Evolutionary conservation across 2,113 vertebrate species (phyloP).

Genomic region (Pantherophis guttatus): DNA sequence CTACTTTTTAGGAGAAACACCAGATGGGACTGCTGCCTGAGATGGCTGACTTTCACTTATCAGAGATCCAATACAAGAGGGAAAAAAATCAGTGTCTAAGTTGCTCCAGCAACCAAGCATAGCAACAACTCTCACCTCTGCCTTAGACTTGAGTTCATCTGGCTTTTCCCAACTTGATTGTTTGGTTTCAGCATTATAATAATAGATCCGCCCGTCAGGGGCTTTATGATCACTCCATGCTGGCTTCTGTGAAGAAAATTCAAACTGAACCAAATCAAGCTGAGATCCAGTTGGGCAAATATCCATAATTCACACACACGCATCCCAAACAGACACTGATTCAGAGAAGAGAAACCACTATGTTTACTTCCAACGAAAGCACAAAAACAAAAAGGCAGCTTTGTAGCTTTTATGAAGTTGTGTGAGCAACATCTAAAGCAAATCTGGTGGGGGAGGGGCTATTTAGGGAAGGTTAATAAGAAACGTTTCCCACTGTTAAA

Average conservation of each 20-base stretch:
- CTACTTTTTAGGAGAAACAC: not conserved
- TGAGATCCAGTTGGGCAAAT: not conserved
- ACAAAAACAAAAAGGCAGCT: not conserved
- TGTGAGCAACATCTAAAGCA: not conserved
- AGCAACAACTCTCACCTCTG: constrained; percentile 56
- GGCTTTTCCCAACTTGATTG: constrained; percentile 75
- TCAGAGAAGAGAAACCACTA: not conserved
- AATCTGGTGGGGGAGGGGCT: not conserved
- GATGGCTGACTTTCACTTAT: not conserved
- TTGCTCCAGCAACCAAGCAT: not conserved
- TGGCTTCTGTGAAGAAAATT: constrained; percentile 52
- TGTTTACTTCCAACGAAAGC: not conserved
- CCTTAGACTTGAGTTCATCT: constrained; percentile 70
- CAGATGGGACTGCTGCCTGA: too few species aligned
- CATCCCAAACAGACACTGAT: not conserved
- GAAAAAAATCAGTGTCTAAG: not conserved
- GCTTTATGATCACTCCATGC: constrained; percentile 72
- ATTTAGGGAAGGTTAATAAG: not conserved
- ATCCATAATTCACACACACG: not conserved
- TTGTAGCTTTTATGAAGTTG: not conserved
- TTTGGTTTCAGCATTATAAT: constrained; percentile 71
- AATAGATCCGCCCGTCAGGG: constrained; percentile 70
- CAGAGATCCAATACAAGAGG: not conserved
- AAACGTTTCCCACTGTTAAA: not conserved
- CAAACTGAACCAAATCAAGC: not conserved